phyloP scores from a whole-genome alignment of 2,888 invertebrate species.

The Rhimphoctona megacephalus region DNA sequence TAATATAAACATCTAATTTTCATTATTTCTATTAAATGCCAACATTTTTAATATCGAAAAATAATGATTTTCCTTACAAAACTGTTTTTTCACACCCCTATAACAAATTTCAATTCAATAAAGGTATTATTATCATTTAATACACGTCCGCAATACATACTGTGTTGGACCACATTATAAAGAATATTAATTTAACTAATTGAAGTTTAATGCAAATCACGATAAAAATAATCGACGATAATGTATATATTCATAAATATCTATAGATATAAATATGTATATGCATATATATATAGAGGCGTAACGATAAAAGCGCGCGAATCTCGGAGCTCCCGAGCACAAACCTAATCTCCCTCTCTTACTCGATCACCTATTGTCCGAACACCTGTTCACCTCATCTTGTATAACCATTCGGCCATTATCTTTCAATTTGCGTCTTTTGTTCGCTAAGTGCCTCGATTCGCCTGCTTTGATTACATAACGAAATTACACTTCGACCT shows the following conservation, averaged over 20 bases:
- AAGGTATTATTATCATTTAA: too few relatives aligned
- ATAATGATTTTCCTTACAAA: too few relatives aligned
- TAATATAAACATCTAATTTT: too few relatives aligned
- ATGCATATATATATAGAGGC: background rate
- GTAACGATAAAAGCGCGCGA: conserved; percentile 1
- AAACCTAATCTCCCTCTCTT: conserved; percentile 1
- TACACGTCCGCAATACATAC: background rate
- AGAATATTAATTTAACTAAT: conserved; percentile 32
- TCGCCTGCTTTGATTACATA: conserved; percentile 73
- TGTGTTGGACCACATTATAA: background rate
- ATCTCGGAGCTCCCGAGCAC: conserved; percentile 3
- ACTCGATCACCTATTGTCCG: conserved; percentile 58
- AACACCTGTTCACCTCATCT: conserved; percentile 28
- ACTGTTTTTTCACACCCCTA: too few relatives aligned
- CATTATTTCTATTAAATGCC: too few relatives aligned
- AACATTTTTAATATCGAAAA: too few relatives aligned
- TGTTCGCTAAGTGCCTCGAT: conserved; percentile 74
- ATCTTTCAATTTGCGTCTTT: conserved; percentile 77
- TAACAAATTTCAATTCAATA: too few relatives aligned
- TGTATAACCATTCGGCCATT: conserved; percentile 70
- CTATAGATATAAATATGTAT: too few relatives aligned
- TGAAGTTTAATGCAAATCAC: background rate
- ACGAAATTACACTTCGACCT: conserved; percentile 70
- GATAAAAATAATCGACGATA: conserved; percentile 38
- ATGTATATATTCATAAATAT: background rate